Percentiles rank a stretch among this genome's conserved stretches.
These are phyloP conservation scores for Phoxinus dragarum DNA, from an alignment of 2,797 vertebrate genomes.

Conservation along the genomic window DNA sequence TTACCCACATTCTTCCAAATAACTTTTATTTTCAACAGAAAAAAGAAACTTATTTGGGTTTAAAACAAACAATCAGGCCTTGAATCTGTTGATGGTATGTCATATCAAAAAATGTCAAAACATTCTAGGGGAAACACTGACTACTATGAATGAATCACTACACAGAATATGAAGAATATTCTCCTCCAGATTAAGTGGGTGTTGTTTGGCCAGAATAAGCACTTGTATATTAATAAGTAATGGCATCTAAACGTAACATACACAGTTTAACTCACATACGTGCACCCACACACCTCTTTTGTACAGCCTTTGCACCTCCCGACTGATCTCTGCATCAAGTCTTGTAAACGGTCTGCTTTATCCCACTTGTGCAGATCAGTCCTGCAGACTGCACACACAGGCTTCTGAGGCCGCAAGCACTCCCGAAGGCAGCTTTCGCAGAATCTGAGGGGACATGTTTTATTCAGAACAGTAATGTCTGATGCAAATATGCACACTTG, in stretches of 20 bases:
- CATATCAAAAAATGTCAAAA: too few relatives aligned
- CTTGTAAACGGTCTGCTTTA: constrained; percentile 86
- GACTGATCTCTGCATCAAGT: constrained; percentile 85
- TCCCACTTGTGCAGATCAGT: constrained; percentile 80
- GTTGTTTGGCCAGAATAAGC: background rate
- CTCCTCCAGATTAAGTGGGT: background rate
- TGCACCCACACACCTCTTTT: constrained; percentile 78
- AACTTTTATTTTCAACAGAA: too few relatives aligned
- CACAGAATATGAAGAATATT: background rate
- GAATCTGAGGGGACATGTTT: constrained; percentile 78
- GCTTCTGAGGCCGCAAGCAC: constrained; percentile 93
- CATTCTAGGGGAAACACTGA: too few relatives aligned
- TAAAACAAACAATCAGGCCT: too few relatives aligned
- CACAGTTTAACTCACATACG: background rate
- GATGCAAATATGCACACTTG: background rate
- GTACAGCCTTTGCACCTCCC: constrained; percentile 93
- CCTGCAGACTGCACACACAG: constrained; percentile 94
- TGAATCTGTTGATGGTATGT: too few relatives aligned
- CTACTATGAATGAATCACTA: background rate
- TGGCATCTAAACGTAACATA: background rate
- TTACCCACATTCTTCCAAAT: too few relatives aligned
- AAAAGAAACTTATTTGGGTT: too few relatives aligned
- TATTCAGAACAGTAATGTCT: background rate
- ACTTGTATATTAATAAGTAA: too few relatives aligned
- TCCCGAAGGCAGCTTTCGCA: constrained; percentile 93